Evolutionary conservation across 2,888 invertebrate species (phyloP).

Genomic region (Chrysolina oricalcia): DNA sequence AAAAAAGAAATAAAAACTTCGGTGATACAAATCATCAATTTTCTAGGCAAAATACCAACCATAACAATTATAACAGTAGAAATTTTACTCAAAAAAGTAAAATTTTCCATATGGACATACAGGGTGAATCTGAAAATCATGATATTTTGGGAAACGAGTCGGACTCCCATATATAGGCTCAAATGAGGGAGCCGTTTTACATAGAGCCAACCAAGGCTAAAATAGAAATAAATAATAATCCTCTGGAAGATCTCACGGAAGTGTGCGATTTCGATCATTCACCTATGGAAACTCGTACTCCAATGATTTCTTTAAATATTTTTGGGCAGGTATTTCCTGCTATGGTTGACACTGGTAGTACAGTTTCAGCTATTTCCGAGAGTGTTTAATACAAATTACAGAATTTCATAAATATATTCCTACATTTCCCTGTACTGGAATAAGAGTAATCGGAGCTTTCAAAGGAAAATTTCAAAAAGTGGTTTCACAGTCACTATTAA

Average conservation of each 20-base stretch:
- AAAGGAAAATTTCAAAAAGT: slow-evolving; percentile 19
- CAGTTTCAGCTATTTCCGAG: slow-evolving; percentile 25
- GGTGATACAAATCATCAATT: too few species aligned
- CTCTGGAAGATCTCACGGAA: not conserved
- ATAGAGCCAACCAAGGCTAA: not conserved
- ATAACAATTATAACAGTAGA: too few species aligned
- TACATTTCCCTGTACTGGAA: slow-evolving; percentile 35
- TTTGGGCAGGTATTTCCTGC: not conserved
- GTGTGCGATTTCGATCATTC: not conserved
- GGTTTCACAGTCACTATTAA: too few species aligned
- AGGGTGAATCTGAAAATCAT: too few species aligned
- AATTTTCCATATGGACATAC: too few species aligned
- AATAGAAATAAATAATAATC: slow-evolving; percentile 9
- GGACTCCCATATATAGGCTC: not conserved
- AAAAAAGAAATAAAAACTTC: too few species aligned
- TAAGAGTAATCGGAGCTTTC: slow-evolving; percentile 43
- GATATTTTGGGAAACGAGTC: too few species aligned
- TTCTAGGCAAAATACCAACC: too few species aligned
- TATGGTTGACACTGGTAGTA: slow-evolving; percentile 23
- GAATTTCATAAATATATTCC: slow-evolving; percentile 32
- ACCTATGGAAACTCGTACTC: not conserved
- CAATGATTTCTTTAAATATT: not conserved
- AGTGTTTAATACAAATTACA: slow-evolving; percentile 35
- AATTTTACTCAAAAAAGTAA: too few species aligned
- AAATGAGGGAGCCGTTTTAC: not conserved